A percentile compares a stretch with the other conserved stretches of the same genome.
phyloP scores from a whole-genome alignment of 2,113 vertebrate genomes.

The Dromaius novaehollandiae region DNA sequence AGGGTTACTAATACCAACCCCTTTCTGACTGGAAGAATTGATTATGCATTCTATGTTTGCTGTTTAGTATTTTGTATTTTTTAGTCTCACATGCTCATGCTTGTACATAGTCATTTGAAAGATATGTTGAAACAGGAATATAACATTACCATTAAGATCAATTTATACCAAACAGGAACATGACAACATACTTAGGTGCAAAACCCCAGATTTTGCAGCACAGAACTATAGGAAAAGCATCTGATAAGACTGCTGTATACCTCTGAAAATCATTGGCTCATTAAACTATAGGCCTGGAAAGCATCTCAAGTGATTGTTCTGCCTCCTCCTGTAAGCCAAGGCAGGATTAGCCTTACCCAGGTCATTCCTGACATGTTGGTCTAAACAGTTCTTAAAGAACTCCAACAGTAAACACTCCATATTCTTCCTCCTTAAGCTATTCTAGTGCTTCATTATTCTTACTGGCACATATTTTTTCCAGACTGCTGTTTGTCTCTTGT shows the following conservation, averaged over 20 bases:
- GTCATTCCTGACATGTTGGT: not conserved
- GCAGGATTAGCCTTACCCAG: no score
- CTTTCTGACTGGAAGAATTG: conserved; percentile 58
- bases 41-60: conserved; percentile 37
- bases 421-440: not conserved
- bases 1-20: conserved; percentile 53
- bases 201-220: rapidly evolving
- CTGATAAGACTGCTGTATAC: not conserved
- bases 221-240: not conserved
- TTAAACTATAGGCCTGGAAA: not conserved
- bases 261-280: not conserved
- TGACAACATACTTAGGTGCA: not conserved
- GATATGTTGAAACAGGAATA: not conserved
- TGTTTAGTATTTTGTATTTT: not conserved
- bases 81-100: not conserved
- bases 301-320: not conserved
- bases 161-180: not conserved
- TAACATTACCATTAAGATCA: not conserved
- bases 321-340: not conserved
- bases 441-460: not conserved
- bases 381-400: not conserved
- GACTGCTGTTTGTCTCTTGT: not conserved
- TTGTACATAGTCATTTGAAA: not conserved
- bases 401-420: not conserved
- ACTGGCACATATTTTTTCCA: not conserved